These are phyloP conservation scores for Acleris literana DNA, from an alignment of 2,888 invertebrate genomes.

Conservation along the genomic window DNA sequence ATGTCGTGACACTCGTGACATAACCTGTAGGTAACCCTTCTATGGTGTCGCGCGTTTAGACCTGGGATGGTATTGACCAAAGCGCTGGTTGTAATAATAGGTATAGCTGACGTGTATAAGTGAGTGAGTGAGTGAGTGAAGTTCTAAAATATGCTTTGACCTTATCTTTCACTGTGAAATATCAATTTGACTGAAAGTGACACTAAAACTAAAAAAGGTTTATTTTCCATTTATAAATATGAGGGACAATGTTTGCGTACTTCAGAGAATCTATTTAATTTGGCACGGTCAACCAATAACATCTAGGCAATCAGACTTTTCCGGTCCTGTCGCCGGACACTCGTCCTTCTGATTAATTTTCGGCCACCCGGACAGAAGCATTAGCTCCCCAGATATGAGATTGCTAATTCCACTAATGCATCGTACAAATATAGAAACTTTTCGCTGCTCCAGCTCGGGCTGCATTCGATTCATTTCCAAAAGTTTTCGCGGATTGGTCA, in stretches of 20 bases:
- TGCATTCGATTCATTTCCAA: constrained; percentile 47
- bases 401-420: constrained; percentile 82
- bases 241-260: too few relatives aligned
- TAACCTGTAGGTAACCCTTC: not conserved
- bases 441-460: constrained; percentile 53
- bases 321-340: constrained; percentile 50
- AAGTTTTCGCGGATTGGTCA: not conserved
- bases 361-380: constrained; percentile 73
- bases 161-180: too few relatives aligned
- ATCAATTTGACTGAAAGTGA: too few relatives aligned
- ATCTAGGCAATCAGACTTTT: constrained; percentile 31
- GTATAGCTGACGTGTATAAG: too few relatives aligned
- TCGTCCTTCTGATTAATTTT: constrained; percentile 68
- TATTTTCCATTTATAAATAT: too few relatives aligned
- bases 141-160: too few relatives aligned
- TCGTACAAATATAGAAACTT: constrained; percentile 74
- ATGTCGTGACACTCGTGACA: not conserved
- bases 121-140: too few relatives aligned
- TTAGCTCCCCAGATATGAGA: constrained; percentile 76
- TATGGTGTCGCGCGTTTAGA: not conserved
- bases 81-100: too few relatives aligned
- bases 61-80: too few relatives aligned
- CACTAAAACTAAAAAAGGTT: too few relatives aligned
- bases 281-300: constrained; percentile 3
- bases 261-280: too few relatives aligned